phyloP scores from a whole-genome alignment of 2,113 vertebrate species.

The Thunnus maccoyii region DNA sequence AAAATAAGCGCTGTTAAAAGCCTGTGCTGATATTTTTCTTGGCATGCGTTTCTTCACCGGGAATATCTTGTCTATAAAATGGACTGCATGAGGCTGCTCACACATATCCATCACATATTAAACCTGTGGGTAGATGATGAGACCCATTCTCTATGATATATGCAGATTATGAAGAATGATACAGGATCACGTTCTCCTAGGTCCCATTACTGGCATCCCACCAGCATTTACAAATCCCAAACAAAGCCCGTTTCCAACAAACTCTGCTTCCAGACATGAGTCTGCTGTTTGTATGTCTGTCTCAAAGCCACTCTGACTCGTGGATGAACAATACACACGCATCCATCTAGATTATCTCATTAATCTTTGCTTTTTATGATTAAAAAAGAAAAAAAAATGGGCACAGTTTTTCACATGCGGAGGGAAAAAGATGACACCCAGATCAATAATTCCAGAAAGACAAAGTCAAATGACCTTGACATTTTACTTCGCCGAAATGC shows the following conservation, averaged over 20 bases:
- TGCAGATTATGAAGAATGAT: conserved; percentile 68
- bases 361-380: conserved; percentile 63
- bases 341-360: conserved; percentile 62
- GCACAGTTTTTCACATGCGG: conserved; percentile 2
- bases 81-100: conserved; percentile 24
- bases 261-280: conserved; percentile 36
- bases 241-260: conserved; percentile 48
- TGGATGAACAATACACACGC: conserved; percentile 23
- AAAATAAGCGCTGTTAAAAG: conserved; percentile 23
- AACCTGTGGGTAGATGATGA: conserved; percentile 59
- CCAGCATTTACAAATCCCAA: conserved; percentile 75
- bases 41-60: conserved; percentile 14
- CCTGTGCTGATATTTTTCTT: conserved; percentile 8
- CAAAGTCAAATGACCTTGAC: conserved; percentile 82
- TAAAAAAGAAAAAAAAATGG: conserved; percentile 6
- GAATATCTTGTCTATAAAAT: conserved; percentile 30
- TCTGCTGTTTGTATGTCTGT: conserved; percentile 45
- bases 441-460: conserved; percentile 70
- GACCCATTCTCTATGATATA: conserved; percentile 53
- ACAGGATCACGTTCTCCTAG: conserved; percentile 58
- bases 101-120: conserved; percentile 63
- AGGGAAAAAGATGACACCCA: conserved; percentile 43
- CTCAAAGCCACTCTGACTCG: conserved; percentile 42
- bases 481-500: conserved; percentile 80
- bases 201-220: conserved; percentile 66